Conservation (phyloP, 2,888 invertebrate genomes). For the Onchidella celtica region DNA sequence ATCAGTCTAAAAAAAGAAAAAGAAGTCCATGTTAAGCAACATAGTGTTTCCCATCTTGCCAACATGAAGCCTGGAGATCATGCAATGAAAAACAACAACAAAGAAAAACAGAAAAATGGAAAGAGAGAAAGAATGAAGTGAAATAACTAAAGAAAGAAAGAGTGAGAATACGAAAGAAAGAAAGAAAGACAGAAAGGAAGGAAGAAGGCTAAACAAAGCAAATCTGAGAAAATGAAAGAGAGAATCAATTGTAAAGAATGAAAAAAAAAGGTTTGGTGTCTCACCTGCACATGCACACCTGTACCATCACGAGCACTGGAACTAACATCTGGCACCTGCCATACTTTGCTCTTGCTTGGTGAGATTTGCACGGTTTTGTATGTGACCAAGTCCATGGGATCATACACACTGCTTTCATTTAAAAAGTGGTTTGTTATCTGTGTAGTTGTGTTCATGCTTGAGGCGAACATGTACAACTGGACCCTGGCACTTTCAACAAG, state of each 20-base stretch:
- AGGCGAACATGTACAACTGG: conserved; percentile 55
- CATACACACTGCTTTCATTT: conserved; percentile 55
- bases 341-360: conserved; percentile 48
- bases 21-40: too few species aligned
- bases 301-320: conserved; percentile 36
- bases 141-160: background rate
- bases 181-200: background rate
- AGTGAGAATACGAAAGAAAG: background rate
- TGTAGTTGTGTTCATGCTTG: background rate
- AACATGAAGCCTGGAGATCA: too few species aligned
- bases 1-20: too few species aligned
- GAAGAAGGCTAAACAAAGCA: background rate
- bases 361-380: conserved; percentile 51
- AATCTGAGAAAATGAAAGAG: too few species aligned
- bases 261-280: background rate
- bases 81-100: too few species aligned
- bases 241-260: background rate
- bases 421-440: conserved; percentile 47
- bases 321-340: conserved; percentile 33
- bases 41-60: too few species aligned
- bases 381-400: conserved; percentile 53
- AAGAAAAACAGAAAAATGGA: too few species aligned
- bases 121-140: too few species aligned
- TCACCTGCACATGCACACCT: conserved; percentile 44
- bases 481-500: conserved; percentile 53